Conservation (phyloP, 2,888 invertebrate genomes). For the Nephrocerus scutellatus region DNA sequence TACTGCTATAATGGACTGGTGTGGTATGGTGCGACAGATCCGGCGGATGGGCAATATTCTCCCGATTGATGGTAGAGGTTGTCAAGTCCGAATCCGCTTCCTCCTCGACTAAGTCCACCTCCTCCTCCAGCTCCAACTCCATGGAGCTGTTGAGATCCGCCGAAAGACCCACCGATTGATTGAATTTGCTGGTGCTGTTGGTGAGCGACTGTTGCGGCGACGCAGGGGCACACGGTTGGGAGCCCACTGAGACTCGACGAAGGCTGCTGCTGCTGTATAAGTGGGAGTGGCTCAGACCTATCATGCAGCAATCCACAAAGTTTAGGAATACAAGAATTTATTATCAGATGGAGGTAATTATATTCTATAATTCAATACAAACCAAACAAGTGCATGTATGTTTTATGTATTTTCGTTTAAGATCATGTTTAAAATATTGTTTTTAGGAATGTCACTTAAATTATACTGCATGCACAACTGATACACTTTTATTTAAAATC, state of each 20-base stretch:
- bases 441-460: no score
- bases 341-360: no score
- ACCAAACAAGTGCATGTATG: no score
- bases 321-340: background rate
- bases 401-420: no score
- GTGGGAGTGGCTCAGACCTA: slow-evolving; percentile 48
- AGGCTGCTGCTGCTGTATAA: slow-evolving; percentile 47
- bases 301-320: slow-evolving; percentile 1
- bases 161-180: slow-evolving; percentile 43
- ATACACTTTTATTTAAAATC: no score
- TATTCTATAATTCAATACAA: no score
- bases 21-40: slow-evolving; percentile 45
- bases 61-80: slow-evolving; percentile 53
- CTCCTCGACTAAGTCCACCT: slow-evolving; percentile 44
- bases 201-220: slow-evolving; percentile 41
- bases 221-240: slow-evolving; percentile 47
- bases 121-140: slow-evolving; percentile 45
- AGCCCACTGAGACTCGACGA: slow-evolving; percentile 48
- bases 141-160: slow-evolving; percentile 49
- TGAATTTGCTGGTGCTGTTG: slow-evolving; percentile 43
- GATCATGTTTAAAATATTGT: no score
- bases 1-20: slow-evolving; percentile 50
- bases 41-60: slow-evolving; percentile 47
- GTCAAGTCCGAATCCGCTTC: slow-evolving; percentile 49
- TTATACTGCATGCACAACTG: no score